Conservation (phyloP, 2,888 invertebrate genomes). For the Napeogenes inachia region DNA sequence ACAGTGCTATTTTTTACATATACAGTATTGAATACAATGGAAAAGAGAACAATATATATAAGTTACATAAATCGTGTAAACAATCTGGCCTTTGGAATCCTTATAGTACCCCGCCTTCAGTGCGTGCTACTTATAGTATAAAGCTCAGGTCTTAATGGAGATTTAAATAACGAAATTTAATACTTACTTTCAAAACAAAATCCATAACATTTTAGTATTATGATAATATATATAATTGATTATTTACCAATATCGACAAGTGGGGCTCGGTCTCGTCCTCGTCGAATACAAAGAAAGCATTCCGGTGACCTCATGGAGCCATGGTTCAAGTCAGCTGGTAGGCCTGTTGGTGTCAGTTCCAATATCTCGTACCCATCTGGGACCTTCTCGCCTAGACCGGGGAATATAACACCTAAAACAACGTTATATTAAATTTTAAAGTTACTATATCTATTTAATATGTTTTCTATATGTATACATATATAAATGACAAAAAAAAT, state of each 20-base stretch:
- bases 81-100: background rate
- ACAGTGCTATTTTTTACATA: too few species aligned
- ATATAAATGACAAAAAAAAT: background rate
- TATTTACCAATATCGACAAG: constrained; percentile 95
- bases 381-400: constrained; percentile 89
- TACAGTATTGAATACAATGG: too few species aligned
- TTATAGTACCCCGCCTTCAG: background rate
- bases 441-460: too few species aligned
- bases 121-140: background rate
- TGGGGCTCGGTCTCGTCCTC: constrained; percentile 96
- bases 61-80: background rate
- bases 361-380: constrained; percentile 87
- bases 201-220: background rate
- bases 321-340: constrained; percentile 97
- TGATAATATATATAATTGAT: background rate
- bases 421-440: background rate
- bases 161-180: background rate
- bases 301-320: constrained; percentile 96
- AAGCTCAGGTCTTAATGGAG: background rate
- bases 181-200: background rate
- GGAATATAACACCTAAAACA: constrained; percentile 79
- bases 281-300: constrained; percentile 93
- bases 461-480: too few species aligned
- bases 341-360: constrained; percentile 89
- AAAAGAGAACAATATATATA: too few species aligned